Base-by-base conservation (phyloP, 1,140 invertebrate species). In the Sitobion miscanthi region DNA sequence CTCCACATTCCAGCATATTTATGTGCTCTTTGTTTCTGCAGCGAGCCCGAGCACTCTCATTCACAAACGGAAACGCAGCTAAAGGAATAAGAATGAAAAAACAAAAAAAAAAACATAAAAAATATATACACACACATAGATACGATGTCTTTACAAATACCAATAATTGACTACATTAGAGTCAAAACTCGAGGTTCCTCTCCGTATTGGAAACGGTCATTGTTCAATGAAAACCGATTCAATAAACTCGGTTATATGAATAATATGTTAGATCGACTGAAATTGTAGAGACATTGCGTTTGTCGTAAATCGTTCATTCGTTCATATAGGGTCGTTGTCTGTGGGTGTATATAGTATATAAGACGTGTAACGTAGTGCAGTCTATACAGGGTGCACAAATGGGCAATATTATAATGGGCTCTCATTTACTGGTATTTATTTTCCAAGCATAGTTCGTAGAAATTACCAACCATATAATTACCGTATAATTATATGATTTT, bases 1-100 rank as follows among this genome's bases (percentile, higher is more conserved):
- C 91, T 92, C 91, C 91, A 92, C 91, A 92, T 92, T 92, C 91
- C 91, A 92, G 91, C 77, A 92, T 92, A 92, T 82, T 92, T 92
- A 92, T 82, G 91, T 30, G 91, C 47, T 92, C 91, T 92, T 92
- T 92, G 91, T 92, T 92, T 11, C 45, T 92, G 69, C n/a, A 83
- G 47, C 69, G 11, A 42, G 25, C 42, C 42, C 30, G 21, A 92
- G 62, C 91, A 49, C 69, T 92, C 69, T 82, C 91, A 92, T 92
- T 92, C 69, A 92, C 62, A 77, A 91, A 91, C 90, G 90, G 90
- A 92, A 92, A 92, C 62, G 47, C 62, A 77, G 47, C 62, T 83
- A 83, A 38, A 82, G 25, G n/a, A 83, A 83, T 52, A 92, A 38
- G 47, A 82, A 92, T 82, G 91, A 92, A 92, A 82, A 83, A 92